Base-by-base conservation (phyloP, 2,888 invertebrate species). In the Chloroclysta siterata region DNA sequence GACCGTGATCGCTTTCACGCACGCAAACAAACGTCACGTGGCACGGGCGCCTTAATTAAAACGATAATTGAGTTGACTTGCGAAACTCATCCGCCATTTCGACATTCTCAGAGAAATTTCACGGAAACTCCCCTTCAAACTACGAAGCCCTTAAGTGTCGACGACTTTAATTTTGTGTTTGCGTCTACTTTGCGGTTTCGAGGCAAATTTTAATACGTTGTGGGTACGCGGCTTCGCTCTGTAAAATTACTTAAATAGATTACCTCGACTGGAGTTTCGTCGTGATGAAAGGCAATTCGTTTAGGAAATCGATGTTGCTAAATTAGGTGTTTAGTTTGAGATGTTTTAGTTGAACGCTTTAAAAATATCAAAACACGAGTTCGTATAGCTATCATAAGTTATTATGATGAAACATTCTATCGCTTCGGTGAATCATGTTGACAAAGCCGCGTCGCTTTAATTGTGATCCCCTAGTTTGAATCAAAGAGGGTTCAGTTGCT, bases 41-140 rank as follows among this genome's bases (percentile, higher is more conserved):
- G 89, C 88, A 83, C 84, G 84, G 65, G 84, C 85, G 90, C 91
- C 90, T 91, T 93, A 92, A 93, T 93, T 93, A 93, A 93, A 93
- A 93, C 92, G 92, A 92, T 93, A 93, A 93, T 93, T 93, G 92
- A 92, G 92, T 93, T 91, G 92, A 93, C 91, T 92, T 89, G 90
- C 85, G 90, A 91, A 93, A 91, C 89, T 91, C 90, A 89, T 88
- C 90, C 91, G 90, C 90, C 91, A 89, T 92, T 92, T 90, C 89
- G 86, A 88, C 89, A 90, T 91, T 89, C 89, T 86, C 81, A 83
- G 88, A 84, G 90, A 88, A 91, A 89, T 88, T 91, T 90, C 88
- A 85, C 84, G 84, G 84, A 88, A 87, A 85, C 86, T 85, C 87
- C 87, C 89, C 88, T 87, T 80, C 82, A 84, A 90, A 91, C 88